Percentiles rank a stretch among this genome's conserved stretches.
Evolutionary conservation across 2,888 invertebrate species (phyloP).

Genomic region (Yponomeuta evonymella): DNA sequence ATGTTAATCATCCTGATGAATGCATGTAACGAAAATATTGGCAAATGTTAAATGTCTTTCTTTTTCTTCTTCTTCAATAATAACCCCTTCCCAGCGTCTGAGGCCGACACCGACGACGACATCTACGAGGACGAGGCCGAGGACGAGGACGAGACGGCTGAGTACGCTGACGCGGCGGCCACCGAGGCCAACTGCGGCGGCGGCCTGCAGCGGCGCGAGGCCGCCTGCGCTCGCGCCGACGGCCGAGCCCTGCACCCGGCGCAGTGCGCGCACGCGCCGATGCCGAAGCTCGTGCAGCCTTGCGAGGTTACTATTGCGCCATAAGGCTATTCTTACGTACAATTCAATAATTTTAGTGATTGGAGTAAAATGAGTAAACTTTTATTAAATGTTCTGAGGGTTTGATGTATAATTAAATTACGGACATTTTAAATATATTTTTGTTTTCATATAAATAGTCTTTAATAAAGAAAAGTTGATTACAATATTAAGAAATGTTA

Average conservation of each 20-base stretch:
- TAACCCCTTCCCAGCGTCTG: conserved; percentile 22
- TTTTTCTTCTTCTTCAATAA: neutral
- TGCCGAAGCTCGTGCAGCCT: conserved; percentile 73
- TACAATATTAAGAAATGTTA: no score
- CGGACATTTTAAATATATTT: no score
- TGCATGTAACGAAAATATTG: no score
- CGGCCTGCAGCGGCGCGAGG: conserved; percentile 74
- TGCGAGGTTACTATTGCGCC: conserved; percentile 50
- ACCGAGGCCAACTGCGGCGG: conserved; percentile 69
- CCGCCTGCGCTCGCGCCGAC: conserved; percentile 71
- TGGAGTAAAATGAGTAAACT: no score
- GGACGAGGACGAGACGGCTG: conserved; percentile 38
- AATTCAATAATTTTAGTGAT: no score
- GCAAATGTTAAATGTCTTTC: no score
- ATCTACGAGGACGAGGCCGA: conserved; percentile 38
- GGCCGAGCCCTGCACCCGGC: conserved; percentile 62
- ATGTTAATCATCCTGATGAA: no score
- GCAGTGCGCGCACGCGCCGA: conserved; percentile 67
- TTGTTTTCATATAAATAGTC: no score
- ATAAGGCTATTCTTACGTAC: no score
- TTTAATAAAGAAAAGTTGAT: no score
- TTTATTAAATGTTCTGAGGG: no score
- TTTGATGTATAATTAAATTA: no score
- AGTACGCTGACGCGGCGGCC: conserved; percentile 39
- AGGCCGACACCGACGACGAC: conserved; percentile 53